Evolutionary conservation across 2,888 invertebrate species (phyloP).

Genomic region (Ennomos erosarius): DNA sequence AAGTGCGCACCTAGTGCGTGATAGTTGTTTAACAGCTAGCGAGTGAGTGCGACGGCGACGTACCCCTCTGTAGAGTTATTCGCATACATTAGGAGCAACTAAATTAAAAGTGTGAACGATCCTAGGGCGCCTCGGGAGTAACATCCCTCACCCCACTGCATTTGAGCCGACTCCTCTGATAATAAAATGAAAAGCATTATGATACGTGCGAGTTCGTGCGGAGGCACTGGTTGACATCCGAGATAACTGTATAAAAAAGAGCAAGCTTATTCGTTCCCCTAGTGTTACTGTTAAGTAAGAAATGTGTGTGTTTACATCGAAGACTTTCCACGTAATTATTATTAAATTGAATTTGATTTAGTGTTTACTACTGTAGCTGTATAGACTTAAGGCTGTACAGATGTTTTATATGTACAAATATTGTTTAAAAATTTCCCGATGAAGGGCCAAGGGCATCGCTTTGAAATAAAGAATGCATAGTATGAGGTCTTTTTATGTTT

Average conservation of each 20-base stretch:
- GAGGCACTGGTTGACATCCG: constrained; percentile 66
- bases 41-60: constrained; percentile 54
- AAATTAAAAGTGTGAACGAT: constrained; percentile 85
- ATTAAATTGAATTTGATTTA: constrained; percentile 37
- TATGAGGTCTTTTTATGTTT: too few species aligned
- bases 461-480: too few species aligned
- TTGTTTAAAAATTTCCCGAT: too few species aligned
- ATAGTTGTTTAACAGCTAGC: constrained; percentile 80
- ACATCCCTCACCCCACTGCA: constrained; percentile 50
- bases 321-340: constrained; percentile 25
- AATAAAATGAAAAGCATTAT: constrained; percentile 81
- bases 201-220: constrained; percentile 79
- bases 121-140: constrained; percentile 63
- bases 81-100: constrained; percentile 83
- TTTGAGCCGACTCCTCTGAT: constrained; percentile 61
- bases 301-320: constrained; percentile 52
- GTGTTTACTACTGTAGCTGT: too few species aligned
- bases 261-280: constrained; percentile 68
- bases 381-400: too few species aligned
- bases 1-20: constrained; percentile 71
- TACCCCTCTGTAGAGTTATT: constrained; percentile 73
- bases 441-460: too few species aligned
- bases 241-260: constrained; percentile 73
- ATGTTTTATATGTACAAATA: too few species aligned
- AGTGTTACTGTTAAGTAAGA: constrained; percentile 57